Conservation (phyloP, 2,113 vertebrate species). For the Chionomys nivalis region DNA sequence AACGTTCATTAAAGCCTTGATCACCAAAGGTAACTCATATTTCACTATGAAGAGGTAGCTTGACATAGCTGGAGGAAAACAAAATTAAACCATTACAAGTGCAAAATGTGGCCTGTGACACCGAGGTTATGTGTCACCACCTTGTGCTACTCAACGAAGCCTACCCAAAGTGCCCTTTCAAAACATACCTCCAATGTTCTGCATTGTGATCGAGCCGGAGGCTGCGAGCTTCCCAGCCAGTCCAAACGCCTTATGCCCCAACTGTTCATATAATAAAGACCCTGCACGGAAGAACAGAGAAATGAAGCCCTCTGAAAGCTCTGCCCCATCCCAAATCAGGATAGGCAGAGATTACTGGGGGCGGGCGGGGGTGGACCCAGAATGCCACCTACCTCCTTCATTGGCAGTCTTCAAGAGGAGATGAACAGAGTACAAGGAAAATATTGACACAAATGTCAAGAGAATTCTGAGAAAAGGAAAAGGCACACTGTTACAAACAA, state of each 20-base stretch:
- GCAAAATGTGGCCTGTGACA: slow-evolving; percentile 81
- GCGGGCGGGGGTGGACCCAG: neutral
- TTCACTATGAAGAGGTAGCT: slow-evolving; percentile 99
- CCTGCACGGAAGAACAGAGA: slow-evolving; percentile 83
- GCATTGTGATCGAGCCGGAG: slow-evolving; percentile 96
- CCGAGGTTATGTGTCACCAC: slow-evolving; percentile 73
- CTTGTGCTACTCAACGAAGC: slow-evolving; percentile 29
- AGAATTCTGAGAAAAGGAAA: slow-evolving; percentile 90
- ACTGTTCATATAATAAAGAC: slow-evolving; percentile 94
- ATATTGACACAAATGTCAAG: slow-evolving; percentile 91
- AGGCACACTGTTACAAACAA: slow-evolving; percentile 16
- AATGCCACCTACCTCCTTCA: slow-evolving; percentile 93
- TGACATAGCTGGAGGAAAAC: slow-evolving; percentile 95
- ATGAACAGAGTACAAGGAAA: slow-evolving; percentile 98
- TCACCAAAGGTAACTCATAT: slow-evolving; percentile 98
- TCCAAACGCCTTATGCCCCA: slow-evolving; percentile 97
- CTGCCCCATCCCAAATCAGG: fast-evolving
- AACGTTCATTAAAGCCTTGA: slow-evolving; percentile 90
- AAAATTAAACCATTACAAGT: slow-evolving; percentile 88
- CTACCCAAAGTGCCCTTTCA: slow-evolving; percentile 28
- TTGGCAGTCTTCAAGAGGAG: slow-evolving; percentile 98
- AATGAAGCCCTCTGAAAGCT: neutral
- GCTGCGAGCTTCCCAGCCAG: slow-evolving; percentile 96
- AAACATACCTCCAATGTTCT: slow-evolving; percentile 96
- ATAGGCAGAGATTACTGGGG: neutral